phyloP scores from a whole-genome alignment of 1,140 invertebrate genomes.

The Onthophagus taurus region DNA sequence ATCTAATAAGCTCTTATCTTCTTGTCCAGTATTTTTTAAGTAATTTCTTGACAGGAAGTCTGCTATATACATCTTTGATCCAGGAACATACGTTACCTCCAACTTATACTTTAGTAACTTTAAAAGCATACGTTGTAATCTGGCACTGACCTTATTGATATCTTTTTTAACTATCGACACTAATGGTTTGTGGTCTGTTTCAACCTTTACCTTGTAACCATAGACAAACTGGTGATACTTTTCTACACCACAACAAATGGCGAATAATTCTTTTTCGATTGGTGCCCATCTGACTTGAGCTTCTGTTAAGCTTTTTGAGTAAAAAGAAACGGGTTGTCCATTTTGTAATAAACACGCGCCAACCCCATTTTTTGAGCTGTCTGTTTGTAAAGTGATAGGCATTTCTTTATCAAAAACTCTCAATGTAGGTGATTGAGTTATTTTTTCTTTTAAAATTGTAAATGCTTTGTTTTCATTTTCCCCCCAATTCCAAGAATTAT shows the following conservation, averaged over 20 bases:
- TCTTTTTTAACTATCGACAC: background rate
- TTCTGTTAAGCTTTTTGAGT: background rate
- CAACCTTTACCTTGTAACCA: background rate
- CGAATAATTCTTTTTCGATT: conserved; percentile 4
- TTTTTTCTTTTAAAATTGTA: background rate
- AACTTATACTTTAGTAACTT: background rate
- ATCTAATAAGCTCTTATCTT: too few species aligned
- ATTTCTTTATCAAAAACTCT: background rate
- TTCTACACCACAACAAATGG: background rate
- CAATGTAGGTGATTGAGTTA: background rate
- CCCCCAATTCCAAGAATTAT: too few species aligned
- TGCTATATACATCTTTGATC: too few species aligned
- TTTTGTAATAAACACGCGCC: background rate
- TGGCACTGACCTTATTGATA: background rate
- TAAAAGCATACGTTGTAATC: conserved; percentile 1
- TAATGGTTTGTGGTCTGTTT: background rate
- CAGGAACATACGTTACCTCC: too few species aligned
- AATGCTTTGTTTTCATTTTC: too few species aligned
- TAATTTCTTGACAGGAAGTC: too few species aligned
- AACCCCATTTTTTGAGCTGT: background rate
- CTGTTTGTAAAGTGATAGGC: too few species aligned
- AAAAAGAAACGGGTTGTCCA: background rate
- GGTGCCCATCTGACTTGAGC: background rate
- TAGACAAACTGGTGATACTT: conserved; percentile 3
- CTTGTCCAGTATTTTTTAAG: too few species aligned